phyloP scores from a whole-genome alignment of 2,888 invertebrate genomes.

The Pharmacophagus antenor region DNA sequence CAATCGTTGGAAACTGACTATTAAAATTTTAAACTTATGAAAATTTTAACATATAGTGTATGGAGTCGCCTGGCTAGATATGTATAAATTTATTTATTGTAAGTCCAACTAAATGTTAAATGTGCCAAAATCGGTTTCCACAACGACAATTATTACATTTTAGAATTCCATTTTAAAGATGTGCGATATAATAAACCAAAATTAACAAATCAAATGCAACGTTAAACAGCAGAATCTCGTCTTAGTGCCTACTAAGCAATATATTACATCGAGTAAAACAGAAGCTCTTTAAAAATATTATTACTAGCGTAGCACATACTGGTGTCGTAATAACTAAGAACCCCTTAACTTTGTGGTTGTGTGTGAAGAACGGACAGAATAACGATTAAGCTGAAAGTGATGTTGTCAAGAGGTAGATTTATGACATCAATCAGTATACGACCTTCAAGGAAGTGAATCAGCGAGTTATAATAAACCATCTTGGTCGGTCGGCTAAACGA shows the following conservation, averaged over 20 bases:
- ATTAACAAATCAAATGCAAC: too few species aligned
- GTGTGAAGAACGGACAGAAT: slow-evolving; percentile 24
- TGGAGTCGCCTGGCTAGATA: too few species aligned
- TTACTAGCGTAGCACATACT: slow-evolving; percentile 11
- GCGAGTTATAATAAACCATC: slow-evolving; percentile 12
- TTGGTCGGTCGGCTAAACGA: background rate
- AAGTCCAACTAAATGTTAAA: background rate
- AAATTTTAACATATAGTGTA: too few species aligned
- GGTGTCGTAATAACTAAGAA: slow-evolving; percentile 5
- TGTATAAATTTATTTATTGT: background rate
- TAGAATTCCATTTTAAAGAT: too few species aligned
- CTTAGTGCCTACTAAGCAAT: too few species aligned
- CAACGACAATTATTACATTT: too few species aligned
- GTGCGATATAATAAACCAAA: too few species aligned
- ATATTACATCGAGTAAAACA: background rate
- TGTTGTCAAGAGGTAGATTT: slow-evolving; percentile 26
- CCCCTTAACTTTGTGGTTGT: slow-evolving; percentile 15
- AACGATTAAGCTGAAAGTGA: slow-evolving; percentile 23
- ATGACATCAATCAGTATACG: slow-evolving; percentile 24
- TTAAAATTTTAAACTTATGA: background rate
- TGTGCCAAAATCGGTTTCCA: too few species aligned
- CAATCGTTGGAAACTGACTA: background rate
- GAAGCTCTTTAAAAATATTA: slow-evolving; percentile 9
- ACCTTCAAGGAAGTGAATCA: slow-evolving; percentile 27
- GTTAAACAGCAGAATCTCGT: too few species aligned